A percentile compares a stretch with the other conserved stretches of the same genome.
Evolutionary conservation across 1,140 invertebrate species (phyloP).

Genomic region (Mycetomoellerius zeteki): DNA sequence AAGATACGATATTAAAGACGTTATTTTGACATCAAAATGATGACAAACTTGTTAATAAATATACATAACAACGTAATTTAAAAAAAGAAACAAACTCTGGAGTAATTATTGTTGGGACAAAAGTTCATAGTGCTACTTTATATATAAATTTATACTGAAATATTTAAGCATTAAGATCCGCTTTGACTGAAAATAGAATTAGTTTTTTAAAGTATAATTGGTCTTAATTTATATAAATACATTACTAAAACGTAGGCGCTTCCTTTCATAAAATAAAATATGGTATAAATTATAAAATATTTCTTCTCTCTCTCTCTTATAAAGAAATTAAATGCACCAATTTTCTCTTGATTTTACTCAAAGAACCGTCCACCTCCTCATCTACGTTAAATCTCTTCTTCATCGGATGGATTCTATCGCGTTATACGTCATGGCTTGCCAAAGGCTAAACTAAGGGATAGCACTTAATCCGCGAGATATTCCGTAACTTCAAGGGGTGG

Average conservation of each 20-base stretch:
- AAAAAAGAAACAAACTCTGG: too few species aligned
- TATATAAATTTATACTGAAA: too few species aligned
- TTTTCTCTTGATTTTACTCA: neutral
- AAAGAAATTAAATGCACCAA: neutral
- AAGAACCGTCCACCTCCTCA: neutral
- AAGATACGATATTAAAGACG: neutral
- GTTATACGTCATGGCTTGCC: conserved; percentile 11
- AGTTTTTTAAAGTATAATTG: neutral
- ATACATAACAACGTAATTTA: too few species aligned
- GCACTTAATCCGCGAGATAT: conserved; percentile 35
- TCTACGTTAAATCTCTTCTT: conserved; percentile 3
- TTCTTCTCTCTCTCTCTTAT: conserved; percentile 15
- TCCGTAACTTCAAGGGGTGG: conserved; percentile 39
- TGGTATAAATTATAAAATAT: neutral
- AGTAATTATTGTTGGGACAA: too few species aligned
- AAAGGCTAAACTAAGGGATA: conserved; percentile 7
- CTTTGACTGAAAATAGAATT: too few species aligned
- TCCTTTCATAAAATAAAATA: neutral
- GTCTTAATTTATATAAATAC: neutral
- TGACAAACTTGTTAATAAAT: too few species aligned
- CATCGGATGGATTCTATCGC: neutral
- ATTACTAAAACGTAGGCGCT: neutral
- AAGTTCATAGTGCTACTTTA: too few species aligned
- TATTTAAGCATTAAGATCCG: too few species aligned
- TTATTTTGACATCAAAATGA: too few species aligned